A percentile compares a stretch with the other conserved stretches of the same genome.
phyloP scores from a whole-genome alignment of 2,888 invertebrate genomes.

The Phengaris alcon region DNA sequence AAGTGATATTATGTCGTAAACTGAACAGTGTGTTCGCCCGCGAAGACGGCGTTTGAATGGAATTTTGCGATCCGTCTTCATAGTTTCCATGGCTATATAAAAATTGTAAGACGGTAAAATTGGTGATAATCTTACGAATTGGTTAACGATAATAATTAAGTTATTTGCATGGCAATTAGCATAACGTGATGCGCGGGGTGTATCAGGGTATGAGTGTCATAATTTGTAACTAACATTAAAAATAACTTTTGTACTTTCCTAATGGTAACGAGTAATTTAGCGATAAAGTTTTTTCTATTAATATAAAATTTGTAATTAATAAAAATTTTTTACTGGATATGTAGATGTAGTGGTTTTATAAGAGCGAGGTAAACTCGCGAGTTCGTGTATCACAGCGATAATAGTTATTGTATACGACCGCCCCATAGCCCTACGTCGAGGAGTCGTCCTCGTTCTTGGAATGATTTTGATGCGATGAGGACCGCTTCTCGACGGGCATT shows the following conservation, averaged over 20 bases:
- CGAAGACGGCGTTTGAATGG: not conserved
- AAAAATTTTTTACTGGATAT: constrained; percentile 70
- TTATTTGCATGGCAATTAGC: constrained; percentile 75
- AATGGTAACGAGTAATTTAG: constrained; percentile 71
- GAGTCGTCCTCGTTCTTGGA: constrained; percentile 48
- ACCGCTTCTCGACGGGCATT: constrained; percentile 54
- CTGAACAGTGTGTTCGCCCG: constrained; percentile 25
- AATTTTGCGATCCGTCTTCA: constrained; percentile 32
- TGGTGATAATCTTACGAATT: constrained; percentile 76
- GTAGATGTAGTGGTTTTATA: constrained; percentile 77
- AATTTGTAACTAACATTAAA: constrained; percentile 67
- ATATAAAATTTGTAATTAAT: constrained; percentile 65
- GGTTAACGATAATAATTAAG: constrained; percentile 72
- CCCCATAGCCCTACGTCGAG: constrained; percentile 54
- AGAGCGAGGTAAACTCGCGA: constrained; percentile 61
- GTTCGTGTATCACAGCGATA: constrained; percentile 78
- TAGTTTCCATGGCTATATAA: constrained; percentile 22
- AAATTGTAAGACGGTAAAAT: constrained; percentile 38
- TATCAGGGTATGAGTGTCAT: constrained; percentile 80
- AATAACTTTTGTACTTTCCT: constrained; percentile 75
- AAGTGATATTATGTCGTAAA: constrained; percentile 49
- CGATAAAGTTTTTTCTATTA: constrained; percentile 69
- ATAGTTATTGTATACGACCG: constrained; percentile 65
- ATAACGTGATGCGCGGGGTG: constrained; percentile 75
- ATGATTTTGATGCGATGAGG: constrained; percentile 41